phyloP scores from a whole-genome alignment of 2,797 vertebrate species.

The Eulemur albifrons region DNA sequence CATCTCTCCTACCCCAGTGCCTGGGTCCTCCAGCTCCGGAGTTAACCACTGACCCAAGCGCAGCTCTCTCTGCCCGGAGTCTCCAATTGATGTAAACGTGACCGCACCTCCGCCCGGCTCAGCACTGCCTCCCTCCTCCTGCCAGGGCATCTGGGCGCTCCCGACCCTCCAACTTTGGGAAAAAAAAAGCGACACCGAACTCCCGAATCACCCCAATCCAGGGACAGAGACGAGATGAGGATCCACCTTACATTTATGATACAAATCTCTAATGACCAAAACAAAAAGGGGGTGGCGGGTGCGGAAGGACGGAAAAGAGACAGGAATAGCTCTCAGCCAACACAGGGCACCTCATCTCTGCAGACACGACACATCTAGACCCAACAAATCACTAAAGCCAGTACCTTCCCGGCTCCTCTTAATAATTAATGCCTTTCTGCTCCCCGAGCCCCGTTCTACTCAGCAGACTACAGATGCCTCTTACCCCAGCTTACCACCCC shows the following conservation, averaged over 20 bases:
- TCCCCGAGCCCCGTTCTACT: background rate
- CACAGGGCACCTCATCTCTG: background rate
- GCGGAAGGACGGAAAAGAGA: background rate
- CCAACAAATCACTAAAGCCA: background rate
- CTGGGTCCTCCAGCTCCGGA: background rate
- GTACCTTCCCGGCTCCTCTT: background rate
- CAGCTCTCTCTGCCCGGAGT: constrained; percentile 40
- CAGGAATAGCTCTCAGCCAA: background rate
- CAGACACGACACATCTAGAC: constrained; percentile 10
- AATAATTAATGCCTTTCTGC: background rate
- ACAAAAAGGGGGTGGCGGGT: background rate
- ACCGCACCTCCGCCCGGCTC: background rate
- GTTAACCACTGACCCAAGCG: constrained; percentile 46
- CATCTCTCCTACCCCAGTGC: background rate
- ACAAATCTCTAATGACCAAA: background rate
- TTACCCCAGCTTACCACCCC: no score
- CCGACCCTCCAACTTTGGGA: constrained; percentile 59
- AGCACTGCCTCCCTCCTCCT: background rate
- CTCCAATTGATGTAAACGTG: constrained; percentile 62
- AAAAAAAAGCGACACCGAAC: constrained; percentile 24
- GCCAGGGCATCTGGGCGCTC: background rate
- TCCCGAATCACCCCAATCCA: background rate
- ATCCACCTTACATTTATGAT: background rate
- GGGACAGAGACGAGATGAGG: background rate
- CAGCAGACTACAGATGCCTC: background rate